A percentile compares a stretch with the other conserved stretches of the same genome.
Evolutionary conservation across 2,113 vertebrate species (phyloP).

Genomic region (Sarotherodon lohbergeri): DNA sequence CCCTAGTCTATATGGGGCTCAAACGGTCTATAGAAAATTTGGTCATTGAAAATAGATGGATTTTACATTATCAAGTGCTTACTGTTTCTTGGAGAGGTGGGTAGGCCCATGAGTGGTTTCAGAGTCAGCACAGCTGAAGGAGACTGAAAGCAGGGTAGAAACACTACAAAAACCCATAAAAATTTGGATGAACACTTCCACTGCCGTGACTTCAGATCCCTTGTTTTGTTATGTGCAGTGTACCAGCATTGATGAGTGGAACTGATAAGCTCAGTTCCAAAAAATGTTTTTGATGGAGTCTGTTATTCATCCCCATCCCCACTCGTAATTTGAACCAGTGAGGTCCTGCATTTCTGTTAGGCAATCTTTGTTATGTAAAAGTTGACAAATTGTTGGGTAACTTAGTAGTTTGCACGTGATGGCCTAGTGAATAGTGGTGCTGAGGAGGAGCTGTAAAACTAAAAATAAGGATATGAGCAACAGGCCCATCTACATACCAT

Average conservation of each 20-base stretch:
- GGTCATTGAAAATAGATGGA: not conserved
- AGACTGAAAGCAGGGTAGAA: not conserved
- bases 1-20: not conserved
- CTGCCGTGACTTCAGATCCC: not conserved
- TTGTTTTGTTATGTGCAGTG: not conserved
- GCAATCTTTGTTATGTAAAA: not conserved
- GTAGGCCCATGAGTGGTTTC: not conserved
- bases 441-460: not conserved
- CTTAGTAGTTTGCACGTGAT: not conserved
- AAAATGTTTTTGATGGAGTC: not conserved
- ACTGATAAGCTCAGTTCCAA: not conserved
- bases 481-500: not conserved
- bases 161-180: not conserved
- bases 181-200: rapidly evolving
- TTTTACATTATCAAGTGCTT: not conserved
- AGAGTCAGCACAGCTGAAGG: not conserved
- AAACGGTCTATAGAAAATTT: not conserved
- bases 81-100: not conserved
- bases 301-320: not conserved
- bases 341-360: not conserved
- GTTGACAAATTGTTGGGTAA: not conserved
- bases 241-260: not conserved
- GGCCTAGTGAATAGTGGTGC: not conserved
- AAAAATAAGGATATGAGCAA: not conserved
- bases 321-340: not conserved